These are phyloP conservation scores for Orchesella cincta DNA, from an alignment of 1,140 invertebrate species.

Conservation along the genomic window DNA sequence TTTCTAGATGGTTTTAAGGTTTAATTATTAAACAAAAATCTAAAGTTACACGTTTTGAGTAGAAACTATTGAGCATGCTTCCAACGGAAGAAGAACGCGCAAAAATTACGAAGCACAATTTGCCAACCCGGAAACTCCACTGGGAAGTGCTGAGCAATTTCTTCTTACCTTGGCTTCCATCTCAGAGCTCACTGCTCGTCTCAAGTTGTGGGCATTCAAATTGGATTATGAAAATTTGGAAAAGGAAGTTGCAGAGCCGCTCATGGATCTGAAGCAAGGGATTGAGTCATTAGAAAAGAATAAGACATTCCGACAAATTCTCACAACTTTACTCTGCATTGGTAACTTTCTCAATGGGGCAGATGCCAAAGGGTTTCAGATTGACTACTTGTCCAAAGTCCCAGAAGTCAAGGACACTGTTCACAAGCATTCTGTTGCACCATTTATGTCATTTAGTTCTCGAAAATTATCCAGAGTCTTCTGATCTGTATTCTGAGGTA, in stretches of 20 bases:
- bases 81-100: constrained; percentile 95
- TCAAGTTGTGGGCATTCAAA: constrained; percentile 98
- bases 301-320: constrained; percentile 91
- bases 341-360: constrained; percentile 97
- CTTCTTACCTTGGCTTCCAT: constrained; percentile 93
- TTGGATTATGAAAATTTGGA: constrained; percentile 96
- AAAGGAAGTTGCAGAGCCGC: constrained; percentile 95
- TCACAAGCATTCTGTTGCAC: constrained; percentile 97
- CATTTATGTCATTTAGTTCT: constrained; percentile 97
- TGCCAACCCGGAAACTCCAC: constrained; percentile 88
- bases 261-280: constrained; percentile 97
- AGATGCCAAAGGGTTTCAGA: constrained; percentile 94
- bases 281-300: constrained; percentile 86
- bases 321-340: constrained; percentile 89
- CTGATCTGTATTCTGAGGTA: constrained; percentile 96
- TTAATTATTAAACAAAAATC: too few species aligned
- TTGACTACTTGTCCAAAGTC: constrained; percentile 95
- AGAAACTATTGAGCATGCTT: constrained; percentile 84
- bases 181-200: constrained; percentile 87
- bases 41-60: too few species aligned
- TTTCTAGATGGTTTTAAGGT: too few species aligned
- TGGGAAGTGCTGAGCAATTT: constrained; percentile 98
- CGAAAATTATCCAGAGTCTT: constrained; percentile 91
- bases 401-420: constrained; percentile 96
- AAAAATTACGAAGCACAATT: constrained; percentile 88